These are phyloP conservation scores for Tiliacea citrago DNA, from an alignment of 2,888 invertebrate genomes.

Conservation along the genomic window DNA sequence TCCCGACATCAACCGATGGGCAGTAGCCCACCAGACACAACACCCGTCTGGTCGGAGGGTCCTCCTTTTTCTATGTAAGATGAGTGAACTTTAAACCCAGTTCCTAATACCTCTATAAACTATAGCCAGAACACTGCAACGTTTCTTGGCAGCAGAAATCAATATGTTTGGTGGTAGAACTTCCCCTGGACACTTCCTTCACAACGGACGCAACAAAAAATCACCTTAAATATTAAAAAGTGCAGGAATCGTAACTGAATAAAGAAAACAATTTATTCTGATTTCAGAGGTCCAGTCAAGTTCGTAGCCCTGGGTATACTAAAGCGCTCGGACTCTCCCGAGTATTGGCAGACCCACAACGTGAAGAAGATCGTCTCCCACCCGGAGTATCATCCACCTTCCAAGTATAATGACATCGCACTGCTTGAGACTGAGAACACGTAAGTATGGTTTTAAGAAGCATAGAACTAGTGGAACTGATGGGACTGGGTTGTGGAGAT, in stretches of 20 bases:
- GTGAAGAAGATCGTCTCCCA: slow-evolving; percentile 55
- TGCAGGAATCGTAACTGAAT: not conserved
- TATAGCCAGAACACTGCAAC: no score
- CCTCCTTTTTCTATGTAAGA: no score
- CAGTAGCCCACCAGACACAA: no score
- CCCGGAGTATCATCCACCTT: slow-evolving; percentile 58
- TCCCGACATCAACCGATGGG: no score
- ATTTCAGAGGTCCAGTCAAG: slow-evolving; percentile 63
- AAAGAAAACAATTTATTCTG: not conserved
- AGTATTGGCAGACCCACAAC: slow-evolving; percentile 50
- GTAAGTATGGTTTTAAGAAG: slow-evolving; percentile 30
- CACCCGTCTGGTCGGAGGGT: no score
- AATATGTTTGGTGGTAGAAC: no score
- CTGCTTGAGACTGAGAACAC: slow-evolving; percentile 51
- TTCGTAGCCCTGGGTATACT: slow-evolving; percentile 51
- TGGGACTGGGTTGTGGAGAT: not conserved
- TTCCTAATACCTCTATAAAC: no score
- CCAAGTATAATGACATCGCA: slow-evolving; percentile 66
- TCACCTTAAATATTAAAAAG: no score
- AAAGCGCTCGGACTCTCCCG: slow-evolving; percentile 59
- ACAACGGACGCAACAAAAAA: no score
- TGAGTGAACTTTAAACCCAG: no score
- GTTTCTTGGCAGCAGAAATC: no score
- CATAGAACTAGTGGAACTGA: not conserved
- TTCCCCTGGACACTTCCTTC: no score